A percentile compares a stretch with the other conserved stretches of the same genome.
Conservation (phyloP, 2,888 invertebrate species). For the Papilio gigon region DNA sequence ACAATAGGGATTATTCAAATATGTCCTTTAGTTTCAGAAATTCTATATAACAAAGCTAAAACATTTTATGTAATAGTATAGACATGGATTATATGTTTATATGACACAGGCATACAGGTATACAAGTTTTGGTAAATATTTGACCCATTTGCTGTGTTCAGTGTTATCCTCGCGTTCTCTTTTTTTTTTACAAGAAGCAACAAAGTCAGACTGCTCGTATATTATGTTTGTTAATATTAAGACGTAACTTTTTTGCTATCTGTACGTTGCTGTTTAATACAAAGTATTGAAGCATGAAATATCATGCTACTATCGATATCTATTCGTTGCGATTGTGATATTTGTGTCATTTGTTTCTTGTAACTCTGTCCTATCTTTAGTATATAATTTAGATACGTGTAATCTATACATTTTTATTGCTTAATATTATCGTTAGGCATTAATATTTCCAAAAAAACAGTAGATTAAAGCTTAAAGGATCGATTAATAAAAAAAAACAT, state of each 20-base stretch:
- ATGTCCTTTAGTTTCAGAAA: too few relatives aligned
- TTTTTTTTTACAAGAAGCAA: neutral
- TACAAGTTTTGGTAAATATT: neutral
- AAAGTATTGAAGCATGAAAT: neutral
- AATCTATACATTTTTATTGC: conserved; percentile 4
- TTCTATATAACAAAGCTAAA: too few relatives aligned
- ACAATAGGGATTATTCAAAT: too few relatives aligned
- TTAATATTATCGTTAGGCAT: neutral
- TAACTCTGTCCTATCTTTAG: neutral
- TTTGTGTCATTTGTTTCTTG: neutral
- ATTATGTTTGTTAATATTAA: neutral
- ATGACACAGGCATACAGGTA: neutral
- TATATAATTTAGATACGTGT: conserved; percentile 1
- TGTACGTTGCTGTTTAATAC: neutral
- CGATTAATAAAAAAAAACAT: too few relatives aligned
- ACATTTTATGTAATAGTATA: too few relatives aligned
- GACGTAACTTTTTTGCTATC: neutral
- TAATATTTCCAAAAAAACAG: neutral
- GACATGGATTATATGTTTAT: too few relatives aligned
- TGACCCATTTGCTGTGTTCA: neutral
- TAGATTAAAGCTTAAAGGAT: too few relatives aligned
- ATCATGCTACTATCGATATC: neutral
- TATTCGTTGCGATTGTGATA: neutral
- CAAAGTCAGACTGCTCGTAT: neutral
- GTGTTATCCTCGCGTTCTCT: neutral